A percentile compares a stretch with the other conserved stretches of the same genome.
phyloP scores from a whole-genome alignment of 2,113 vertebrate genomes.

The Butastur rufipennis region DNA sequence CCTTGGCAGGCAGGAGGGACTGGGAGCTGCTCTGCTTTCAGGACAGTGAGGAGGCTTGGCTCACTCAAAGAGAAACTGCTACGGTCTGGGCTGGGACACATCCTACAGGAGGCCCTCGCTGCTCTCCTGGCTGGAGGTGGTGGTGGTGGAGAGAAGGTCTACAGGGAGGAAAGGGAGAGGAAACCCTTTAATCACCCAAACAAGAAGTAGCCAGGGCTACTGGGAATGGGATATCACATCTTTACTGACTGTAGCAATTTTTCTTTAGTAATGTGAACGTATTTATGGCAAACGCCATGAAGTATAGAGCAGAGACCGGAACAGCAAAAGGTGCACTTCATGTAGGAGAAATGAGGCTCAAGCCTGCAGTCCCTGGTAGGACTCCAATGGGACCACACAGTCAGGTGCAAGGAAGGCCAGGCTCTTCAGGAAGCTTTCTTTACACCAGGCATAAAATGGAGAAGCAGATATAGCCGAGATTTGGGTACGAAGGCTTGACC shows the following conservation, averaged over 20 bases:
- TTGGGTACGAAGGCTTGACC: background rate
- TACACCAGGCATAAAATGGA: background rate
- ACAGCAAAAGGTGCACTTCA: background rate
- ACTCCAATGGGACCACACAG: background rate
- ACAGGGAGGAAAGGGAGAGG: background rate
- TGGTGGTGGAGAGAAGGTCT: background rate
- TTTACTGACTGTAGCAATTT: background rate
- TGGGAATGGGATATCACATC: background rate
- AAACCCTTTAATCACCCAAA: background rate
- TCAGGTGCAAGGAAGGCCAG: background rate
- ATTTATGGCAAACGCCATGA: background rate
- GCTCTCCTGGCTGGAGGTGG: background rate
- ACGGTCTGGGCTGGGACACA: rapidly evolving
- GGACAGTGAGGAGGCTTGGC: background rate
- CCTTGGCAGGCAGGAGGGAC: background rate
- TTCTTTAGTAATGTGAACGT: background rate
- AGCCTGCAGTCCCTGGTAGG: background rate
- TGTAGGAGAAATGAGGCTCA: background rate
- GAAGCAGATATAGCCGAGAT: background rate
- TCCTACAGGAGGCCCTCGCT: background rate
- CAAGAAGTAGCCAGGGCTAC: background rate
- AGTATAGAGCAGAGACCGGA: background rate
- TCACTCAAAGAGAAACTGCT: background rate
- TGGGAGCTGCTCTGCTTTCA: background rate
- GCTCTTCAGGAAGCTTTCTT: background rate